These are phyloP conservation scores for Platycercus adscitus DNA, from an alignment of 2,113 vertebrate genomes.

Conservation along the genomic window DNA sequence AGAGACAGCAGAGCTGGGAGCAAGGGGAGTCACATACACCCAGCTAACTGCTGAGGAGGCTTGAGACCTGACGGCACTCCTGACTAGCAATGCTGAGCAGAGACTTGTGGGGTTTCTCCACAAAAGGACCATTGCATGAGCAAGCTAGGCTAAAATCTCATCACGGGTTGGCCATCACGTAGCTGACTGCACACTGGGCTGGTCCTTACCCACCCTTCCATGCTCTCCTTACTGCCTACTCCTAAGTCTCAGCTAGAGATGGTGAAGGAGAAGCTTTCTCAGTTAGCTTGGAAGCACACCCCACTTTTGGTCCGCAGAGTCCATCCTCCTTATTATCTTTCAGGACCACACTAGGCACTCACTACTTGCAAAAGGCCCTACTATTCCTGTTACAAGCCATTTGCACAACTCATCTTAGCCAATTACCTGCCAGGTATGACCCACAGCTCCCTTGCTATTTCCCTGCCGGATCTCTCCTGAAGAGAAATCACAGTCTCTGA, in stretches of 20 bases:
- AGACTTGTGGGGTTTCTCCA: background rate
- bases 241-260: background rate
- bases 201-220: background rate
- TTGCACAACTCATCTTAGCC: background rate
- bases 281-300: background rate
- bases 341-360: background rate
- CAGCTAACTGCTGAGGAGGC: background rate
- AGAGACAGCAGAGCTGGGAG: conserved; percentile 11
- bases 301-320: background rate
- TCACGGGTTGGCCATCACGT: background rate
- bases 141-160: background rate
- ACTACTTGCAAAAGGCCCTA: background rate
- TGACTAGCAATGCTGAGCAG: background rate
- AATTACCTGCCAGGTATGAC: conserved; percentile 1
- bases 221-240: background rate
- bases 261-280: background rate
- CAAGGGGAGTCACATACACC: background rate
- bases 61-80: background rate
- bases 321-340: background rate
- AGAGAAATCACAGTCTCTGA: conserved; percentile 2
- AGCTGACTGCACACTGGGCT: background rate
- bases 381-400: background rate
- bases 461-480: background rate
- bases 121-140: background rate
- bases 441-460: background rate